These are phyloP conservation scores for Aldabrachelys gigantea DNA, from an alignment of 2,113 vertebrate genomes.

Conservation along the genomic window DNA sequence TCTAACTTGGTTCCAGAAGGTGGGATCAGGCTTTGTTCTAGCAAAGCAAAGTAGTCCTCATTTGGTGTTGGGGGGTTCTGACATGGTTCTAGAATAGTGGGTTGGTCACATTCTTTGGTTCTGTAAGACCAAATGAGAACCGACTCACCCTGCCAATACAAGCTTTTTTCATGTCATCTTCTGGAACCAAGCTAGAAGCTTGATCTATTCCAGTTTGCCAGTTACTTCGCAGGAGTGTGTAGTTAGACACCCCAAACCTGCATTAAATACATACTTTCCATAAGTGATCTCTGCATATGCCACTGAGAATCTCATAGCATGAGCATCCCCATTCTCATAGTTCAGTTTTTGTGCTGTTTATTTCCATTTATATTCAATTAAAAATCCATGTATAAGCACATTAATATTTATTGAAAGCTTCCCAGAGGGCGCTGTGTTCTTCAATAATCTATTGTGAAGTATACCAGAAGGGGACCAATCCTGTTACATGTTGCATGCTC, in stretches of 20 bases:
- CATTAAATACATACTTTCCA: not conserved
- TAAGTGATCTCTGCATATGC: not conserved
- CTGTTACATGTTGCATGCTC: not conserved
- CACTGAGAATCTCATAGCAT: not conserved
- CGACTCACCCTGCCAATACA: not conserved
- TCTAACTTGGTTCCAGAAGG: not conserved
- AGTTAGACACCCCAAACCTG: not conserved
- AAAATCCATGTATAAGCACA: not conserved
- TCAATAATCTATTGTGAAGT: not conserved
- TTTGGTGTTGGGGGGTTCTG: not conserved
- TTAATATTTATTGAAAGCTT: constrained; percentile 15
- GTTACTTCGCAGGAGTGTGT: not conserved
- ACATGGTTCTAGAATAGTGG: not conserved
- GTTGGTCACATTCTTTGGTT: not conserved
- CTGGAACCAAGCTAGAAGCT: not conserved
- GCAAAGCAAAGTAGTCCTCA: not conserved
- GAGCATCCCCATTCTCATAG: not conserved
- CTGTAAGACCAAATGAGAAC: not conserved
- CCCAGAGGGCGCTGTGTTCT: not conserved
- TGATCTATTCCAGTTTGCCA: not conserved
- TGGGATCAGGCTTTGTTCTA: not conserved
- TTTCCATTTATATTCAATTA: not conserved
- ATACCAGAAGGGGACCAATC: not conserved
- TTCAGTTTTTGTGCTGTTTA: not conserved
- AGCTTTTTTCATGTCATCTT: not conserved